These are phyloP conservation scores for Sceloporus undulatus DNA, from an alignment of 2,113 vertebrate genomes.

Conservation along the genomic window DNA sequence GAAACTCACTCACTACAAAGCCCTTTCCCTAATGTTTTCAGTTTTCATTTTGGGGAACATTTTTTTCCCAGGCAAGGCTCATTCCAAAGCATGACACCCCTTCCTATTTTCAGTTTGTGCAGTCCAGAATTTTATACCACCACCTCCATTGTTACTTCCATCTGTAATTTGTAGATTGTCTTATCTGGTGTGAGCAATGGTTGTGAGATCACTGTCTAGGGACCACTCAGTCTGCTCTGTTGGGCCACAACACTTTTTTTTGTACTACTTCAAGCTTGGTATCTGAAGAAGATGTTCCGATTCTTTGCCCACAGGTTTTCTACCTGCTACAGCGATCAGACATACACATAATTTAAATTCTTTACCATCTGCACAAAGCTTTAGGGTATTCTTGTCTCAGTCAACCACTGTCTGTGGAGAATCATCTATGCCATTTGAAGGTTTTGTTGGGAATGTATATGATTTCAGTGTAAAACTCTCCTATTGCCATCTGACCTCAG, in stretches of 20 bases:
- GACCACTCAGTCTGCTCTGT: neutral
- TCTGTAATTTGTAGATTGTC: neutral
- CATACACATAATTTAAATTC: constrained; percentile 3
- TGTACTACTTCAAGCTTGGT: neutral
- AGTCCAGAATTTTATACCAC: neutral
- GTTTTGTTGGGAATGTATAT: neutral
- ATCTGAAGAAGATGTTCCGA: neutral
- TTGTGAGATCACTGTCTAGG: neutral
- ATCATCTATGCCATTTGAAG: neutral
- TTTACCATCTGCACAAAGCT: constrained; percentile 9
- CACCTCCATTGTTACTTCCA: neutral
- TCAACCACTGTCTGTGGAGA: neutral
- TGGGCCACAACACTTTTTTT: neutral
- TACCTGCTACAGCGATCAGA: constrained; percentile 11
- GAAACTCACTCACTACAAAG: too few species aligned
- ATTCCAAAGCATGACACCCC: neutral
- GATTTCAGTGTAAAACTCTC: constrained; percentile 8
- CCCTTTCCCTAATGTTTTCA: neutral
- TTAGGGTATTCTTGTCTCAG: constrained; percentile 34
- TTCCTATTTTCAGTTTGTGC: neutral
- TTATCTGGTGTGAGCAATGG: neutral
- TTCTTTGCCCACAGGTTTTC: constrained; percentile 17
- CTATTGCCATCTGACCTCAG: constrained; percentile 29
- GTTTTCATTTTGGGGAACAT: neutral
- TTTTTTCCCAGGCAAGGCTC: neutral